Conservation (phyloP, 2,888 invertebrate genomes). For the Stenotaenia linearis region DNA sequence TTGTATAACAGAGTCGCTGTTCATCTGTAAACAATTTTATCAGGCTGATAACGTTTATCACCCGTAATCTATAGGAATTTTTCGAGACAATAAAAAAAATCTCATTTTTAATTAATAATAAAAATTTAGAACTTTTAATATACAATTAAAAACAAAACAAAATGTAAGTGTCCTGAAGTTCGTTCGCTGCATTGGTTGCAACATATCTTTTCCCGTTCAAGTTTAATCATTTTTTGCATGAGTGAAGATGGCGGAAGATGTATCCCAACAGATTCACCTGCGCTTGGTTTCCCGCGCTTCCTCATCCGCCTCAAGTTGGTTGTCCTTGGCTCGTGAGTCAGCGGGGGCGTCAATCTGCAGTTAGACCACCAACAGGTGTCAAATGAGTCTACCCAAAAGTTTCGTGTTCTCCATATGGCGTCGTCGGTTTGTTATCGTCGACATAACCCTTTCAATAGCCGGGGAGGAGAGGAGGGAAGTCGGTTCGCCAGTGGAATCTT, state of each 20-base stretch:
- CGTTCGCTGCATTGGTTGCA: neutral
- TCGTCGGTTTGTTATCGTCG: neutral
- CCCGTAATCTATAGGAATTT: too few species aligned
- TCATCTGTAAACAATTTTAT: too few species aligned
- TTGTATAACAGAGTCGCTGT: too few species aligned
- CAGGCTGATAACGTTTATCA: too few species aligned
- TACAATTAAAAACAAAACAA: neutral
- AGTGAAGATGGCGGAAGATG: slow-evolving; percentile 7
- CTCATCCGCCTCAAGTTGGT: slow-evolving; percentile 24
- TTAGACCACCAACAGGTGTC: slow-evolving; percentile 9
- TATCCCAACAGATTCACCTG: slow-evolving; percentile 8
- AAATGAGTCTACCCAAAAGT: neutral
- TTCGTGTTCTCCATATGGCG: neutral
- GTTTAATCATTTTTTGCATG: neutral
- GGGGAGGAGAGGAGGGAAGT: neutral
- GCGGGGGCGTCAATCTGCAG: slow-evolving; percentile 24
- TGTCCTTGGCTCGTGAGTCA: slow-evolving; percentile 20
- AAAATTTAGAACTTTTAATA: neutral
- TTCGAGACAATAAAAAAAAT: too few species aligned
- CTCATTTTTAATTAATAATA: too few species aligned
- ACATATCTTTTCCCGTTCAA: neutral
- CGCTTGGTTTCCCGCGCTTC: slow-evolving; percentile 17
- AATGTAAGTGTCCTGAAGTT: neutral
- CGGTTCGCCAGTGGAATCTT: neutral
- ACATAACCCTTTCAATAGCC: neutral